Percentiles rank a stretch among this genome's conserved stretches.
Evolutionary conservation across 2,113 vertebrate species (phyloP).

Genomic region (Cheirogaleus medius): DNA sequence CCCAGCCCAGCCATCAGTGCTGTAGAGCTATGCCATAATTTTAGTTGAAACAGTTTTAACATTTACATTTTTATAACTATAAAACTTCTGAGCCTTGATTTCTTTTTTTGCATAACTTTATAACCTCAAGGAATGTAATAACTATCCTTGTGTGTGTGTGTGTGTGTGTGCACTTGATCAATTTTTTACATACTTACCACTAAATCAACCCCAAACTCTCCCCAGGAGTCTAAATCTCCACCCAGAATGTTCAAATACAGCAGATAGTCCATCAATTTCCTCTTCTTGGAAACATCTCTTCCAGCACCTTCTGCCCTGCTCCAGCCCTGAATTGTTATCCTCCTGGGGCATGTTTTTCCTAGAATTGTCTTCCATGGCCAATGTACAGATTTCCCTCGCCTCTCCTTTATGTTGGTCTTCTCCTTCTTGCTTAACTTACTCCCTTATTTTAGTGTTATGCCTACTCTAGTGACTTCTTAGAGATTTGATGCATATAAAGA

Average conservation of each 20-base stretch:
- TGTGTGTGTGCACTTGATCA: neutral
- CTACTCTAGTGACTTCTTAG: neutral
- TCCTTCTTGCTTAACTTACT: neutral
- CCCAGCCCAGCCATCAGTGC: neutral
- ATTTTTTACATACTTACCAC: neutral
- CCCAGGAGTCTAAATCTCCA: neutral
- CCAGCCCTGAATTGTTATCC: neutral
- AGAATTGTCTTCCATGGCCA: neutral
- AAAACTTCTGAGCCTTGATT: conserved; percentile 12
- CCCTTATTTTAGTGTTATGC: neutral
- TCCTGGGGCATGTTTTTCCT: neutral
- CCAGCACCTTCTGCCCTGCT: neutral
- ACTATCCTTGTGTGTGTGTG: neutral
- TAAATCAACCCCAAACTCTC: neutral
- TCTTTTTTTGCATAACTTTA: neutral
- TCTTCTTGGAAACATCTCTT: neutral
- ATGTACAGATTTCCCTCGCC: neutral
- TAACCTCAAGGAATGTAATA: neutral
- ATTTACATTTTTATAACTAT: neutral
- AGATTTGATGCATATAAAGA: neutral
- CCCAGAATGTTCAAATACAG: neutral
- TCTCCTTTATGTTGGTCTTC: neutral
- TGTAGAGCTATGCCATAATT: neutral
- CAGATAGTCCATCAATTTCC: neutral
- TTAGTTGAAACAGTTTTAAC: neutral